Evolutionary conservation across 2,113 vertebrate species (phyloP).

Genomic region (Rhinolophus sinicus): DNA sequence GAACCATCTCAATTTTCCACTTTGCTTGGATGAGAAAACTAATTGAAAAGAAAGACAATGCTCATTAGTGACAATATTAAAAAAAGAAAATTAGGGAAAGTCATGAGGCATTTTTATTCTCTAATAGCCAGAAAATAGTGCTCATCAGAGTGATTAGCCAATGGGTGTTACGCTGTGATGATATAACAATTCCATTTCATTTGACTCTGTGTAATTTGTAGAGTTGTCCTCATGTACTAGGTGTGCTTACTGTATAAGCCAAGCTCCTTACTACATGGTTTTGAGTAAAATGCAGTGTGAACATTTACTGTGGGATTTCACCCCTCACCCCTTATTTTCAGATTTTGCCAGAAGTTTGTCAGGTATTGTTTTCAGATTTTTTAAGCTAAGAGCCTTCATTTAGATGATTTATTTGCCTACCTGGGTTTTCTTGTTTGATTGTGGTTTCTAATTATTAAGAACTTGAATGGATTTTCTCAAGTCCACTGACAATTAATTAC

Average conservation of each 20-base stretch:
- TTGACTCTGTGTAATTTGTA: background rate
- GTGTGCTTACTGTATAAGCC: background rate
- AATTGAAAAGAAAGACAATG: background rate
- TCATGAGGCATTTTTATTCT: background rate
- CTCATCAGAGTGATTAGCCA: background rate
- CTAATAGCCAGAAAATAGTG: background rate
- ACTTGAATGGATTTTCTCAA: constrained; percentile 2
- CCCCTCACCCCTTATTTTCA: background rate
- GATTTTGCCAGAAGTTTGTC: background rate
- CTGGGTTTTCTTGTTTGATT: background rate
- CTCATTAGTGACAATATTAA: background rate
- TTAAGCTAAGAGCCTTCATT: background rate
- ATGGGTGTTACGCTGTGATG: background rate
- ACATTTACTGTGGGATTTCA: background rate
- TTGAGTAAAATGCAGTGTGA: background rate
- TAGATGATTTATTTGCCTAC: background rate
- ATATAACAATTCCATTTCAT: background rate
- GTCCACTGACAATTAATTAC: background rate
- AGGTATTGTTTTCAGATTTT: background rate
- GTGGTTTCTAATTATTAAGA: background rate
- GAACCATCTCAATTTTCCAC: background rate
- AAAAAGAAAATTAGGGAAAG: background rate
- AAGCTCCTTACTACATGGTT: background rate
- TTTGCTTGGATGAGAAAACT: background rate
- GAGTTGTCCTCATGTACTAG: background rate